These are phyloP conservation scores for Diorhabda carinulata DNA, from an alignment of 1,140 invertebrate genomes.

Conservation along the genomic window DNA sequence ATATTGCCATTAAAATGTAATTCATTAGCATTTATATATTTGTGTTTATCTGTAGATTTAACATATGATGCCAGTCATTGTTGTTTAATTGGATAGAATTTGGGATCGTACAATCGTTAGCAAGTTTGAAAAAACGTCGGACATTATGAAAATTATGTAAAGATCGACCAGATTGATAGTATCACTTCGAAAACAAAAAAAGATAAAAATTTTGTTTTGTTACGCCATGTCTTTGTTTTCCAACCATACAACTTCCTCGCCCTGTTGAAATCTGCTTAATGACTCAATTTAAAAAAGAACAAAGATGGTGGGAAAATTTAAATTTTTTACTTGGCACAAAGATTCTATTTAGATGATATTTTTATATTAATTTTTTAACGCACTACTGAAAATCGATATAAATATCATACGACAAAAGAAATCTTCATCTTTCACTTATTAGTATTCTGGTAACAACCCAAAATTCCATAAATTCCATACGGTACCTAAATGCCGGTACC, in stretches of 20 bases:
- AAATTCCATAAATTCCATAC: not conserved
- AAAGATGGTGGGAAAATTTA: not conserved
- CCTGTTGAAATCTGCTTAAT: not conserved
- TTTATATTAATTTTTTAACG: no score
- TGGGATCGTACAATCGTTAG: not conserved
- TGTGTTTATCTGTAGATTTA: not conserved
- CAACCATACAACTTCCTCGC: no score
- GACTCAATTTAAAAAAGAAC: not conserved
- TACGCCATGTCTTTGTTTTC: not conserved
- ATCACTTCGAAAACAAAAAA: not conserved
- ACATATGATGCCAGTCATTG: constrained; percentile 1
- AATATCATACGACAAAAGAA: no score
- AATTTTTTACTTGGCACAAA: not conserved
- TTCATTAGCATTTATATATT: not conserved
- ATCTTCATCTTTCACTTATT: no score
- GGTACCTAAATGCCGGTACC: not conserved
- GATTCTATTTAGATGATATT: not conserved
- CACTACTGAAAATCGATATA: no score
- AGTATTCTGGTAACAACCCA: no score
- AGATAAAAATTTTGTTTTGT: not conserved
- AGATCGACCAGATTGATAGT: not conserved
- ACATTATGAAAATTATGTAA: constrained; percentile 7
- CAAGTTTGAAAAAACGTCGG: not conserved
- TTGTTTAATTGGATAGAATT: constrained; percentile 14
- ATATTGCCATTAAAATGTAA: not conserved